Percentiles rank a stretch among this genome's conserved stretches.
Conservation (phyloP, 2,797 vertebrate species). For the Gymnocypris eckloni region DNA sequence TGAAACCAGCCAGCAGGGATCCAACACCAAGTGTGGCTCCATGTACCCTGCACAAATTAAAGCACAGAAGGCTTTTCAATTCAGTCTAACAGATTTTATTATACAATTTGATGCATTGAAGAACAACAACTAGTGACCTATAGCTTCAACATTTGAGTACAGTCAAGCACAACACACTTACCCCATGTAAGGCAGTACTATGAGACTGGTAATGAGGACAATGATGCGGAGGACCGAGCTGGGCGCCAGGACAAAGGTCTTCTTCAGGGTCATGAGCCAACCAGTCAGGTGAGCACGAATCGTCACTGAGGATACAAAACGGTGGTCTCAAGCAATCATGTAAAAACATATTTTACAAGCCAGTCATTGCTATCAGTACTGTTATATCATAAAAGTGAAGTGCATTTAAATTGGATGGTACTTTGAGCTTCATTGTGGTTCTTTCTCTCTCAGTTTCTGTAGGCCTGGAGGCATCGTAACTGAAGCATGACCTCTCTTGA, state of each 20-base stretch:
- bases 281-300: conserved; percentile 95
- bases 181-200: conserved; percentile 98
- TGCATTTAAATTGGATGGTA: background rate
- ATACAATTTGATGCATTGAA: background rate
- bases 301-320: conserved; percentile 81
- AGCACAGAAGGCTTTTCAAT: background rate
- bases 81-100: background rate
- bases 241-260: conserved; percentile 97
- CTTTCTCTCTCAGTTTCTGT: background rate
- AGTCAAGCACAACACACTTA: conserved; percentile 69
- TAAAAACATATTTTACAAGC: background rate
- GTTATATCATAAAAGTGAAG: background rate
- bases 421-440: background rate
- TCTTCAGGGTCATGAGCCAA: conserved; percentile 99
- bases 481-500: conserved; percentile 1
- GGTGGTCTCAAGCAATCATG: background rate
- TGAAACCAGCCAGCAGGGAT: conserved; percentile 94
- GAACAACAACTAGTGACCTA: background rate
- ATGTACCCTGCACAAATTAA: conserved; percentile 83
- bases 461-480: background rate
- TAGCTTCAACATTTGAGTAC: background rate
- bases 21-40: conserved; percentile 97
- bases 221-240: conserved; percentile 97
- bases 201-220: conserved; percentile 96
- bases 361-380: background rate